These are phyloP conservation scores for Discoglossus pictus DNA, from an alignment of 2,797 vertebrate genomes.

Conservation along the genomic window DNA sequence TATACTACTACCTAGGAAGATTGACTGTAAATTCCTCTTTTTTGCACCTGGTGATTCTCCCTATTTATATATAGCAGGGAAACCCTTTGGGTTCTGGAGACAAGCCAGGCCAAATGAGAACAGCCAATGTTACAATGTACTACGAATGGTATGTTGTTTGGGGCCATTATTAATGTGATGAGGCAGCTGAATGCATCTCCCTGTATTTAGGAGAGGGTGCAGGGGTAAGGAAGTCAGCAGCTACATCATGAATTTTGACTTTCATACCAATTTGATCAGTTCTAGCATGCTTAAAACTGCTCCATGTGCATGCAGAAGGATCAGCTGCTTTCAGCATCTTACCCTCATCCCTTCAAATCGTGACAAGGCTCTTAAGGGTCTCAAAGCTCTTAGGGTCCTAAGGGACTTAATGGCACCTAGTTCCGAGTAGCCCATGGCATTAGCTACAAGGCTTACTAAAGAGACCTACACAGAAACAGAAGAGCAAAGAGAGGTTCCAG, in stretches of 20 bases:
- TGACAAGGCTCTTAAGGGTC: constrained; percentile 99
- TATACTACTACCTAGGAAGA: neutral
- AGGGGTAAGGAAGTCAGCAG: constrained; percentile 72
- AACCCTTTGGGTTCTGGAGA: constrained; percentile 81
- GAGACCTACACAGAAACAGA: constrained; percentile 98
- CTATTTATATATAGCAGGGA: constrained; percentile 78
- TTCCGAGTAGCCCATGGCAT: constrained; percentile 99
- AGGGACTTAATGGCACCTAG: constrained; percentile 99
- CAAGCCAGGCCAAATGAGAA: constrained; percentile 88
- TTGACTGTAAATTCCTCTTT: constrained; percentile 71
- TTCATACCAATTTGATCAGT: constrained; percentile 83
- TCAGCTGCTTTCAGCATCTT: constrained; percentile 90
- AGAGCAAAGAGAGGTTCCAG: constrained; percentile 90
- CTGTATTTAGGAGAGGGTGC: constrained; percentile 64
- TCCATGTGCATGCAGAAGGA: constrained; percentile 96
- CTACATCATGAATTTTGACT: constrained; percentile 87
- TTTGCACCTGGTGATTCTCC: constrained; percentile 98
- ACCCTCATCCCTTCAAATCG: constrained; percentile 99
- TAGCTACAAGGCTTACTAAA: constrained; percentile 99
- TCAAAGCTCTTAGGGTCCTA: constrained; percentile 99
- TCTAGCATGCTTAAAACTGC: constrained; percentile 97
- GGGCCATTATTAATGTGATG: constrained; percentile 81
- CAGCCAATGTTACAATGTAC: constrained; percentile 81
- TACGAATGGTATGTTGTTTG: constrained; percentile 75
- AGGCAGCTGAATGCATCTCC: constrained; percentile 86